Base-by-base conservation (phyloP, 2,888 invertebrate species). In the Acrocera orbiculus region DNA sequence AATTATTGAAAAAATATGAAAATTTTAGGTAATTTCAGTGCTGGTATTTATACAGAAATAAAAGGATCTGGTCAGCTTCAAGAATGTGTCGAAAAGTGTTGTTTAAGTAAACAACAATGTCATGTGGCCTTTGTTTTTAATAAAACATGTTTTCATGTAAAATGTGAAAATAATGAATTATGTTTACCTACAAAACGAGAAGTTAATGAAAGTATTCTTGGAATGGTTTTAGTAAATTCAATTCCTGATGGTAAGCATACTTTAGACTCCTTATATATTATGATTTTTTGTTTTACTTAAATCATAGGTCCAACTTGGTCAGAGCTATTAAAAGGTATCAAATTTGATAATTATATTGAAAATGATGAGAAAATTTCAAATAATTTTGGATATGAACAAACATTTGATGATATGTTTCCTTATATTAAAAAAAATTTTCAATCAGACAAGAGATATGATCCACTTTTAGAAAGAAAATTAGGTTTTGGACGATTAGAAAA, bases 61-160 rank as follows among this genome's bases (percentile, higher is more conserved):
- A n/a, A n/a, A n/a, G n/a, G n/a, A n/a, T n/a, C n/a, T n/a, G n/a
- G n/a, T n/a, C n/a, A n/a, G n/a, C n/a, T n/a, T n/a, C n/a, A n/a
- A n/a, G n/a, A n/a, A 62, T 70, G 47, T 77, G 81, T 60, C 74
- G 82, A 56, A 47, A 65, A 30, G 56, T 73, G 42, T 61, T 69
- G 32, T 35, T 47, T 53, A 11, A 49, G 52, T 33, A 37, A 45
- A 13, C 42, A 42, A 14, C 59, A 63, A 3, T 87, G 87, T 53
- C 79, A 87, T 55, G 74, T 83, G 40, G 82, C 77, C 4, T 73
- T 87, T 50, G 74, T 80, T 56, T 73, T 70, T 44, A 75, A 81
- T 47, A 59, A 65, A 14, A 73, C 73, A 40, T 87, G 87, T 52
- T 86, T 73, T 51, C 79, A 81, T 56, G 71, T 85, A 13, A 67